Evolutionary conservation across 2,888 invertebrate genomes (phyloP), one percentile per base, ranked within the genome.

Genomic region (Neoaliturus tenellus): DNA sequence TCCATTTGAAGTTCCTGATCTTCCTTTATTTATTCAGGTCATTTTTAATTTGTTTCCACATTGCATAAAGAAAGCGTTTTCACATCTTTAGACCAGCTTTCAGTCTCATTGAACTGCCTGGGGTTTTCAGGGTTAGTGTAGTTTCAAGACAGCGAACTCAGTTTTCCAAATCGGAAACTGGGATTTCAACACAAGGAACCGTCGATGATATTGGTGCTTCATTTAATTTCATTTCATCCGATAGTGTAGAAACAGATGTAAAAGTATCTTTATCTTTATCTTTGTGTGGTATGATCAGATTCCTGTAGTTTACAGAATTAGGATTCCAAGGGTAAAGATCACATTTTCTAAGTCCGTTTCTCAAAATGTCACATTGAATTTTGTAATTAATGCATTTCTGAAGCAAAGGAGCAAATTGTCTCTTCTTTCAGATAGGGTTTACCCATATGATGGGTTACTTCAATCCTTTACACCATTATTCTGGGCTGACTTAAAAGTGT

Each of bases 261-360:
- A 62, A 25, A 31, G 62, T 62, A 8, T 25, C 4, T 4, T 62
- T 6, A 31, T 62, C 5, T 6, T 62, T 25, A n/a, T 48, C 23
- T n/a, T 44, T 3, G 23, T 31, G 23, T 48, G 31, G n/a, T n/a
- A 48, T 78, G 25, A 44, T 31, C 41, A 39, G 75, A 20, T 75
- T 75, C n/a, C 44, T 23, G 48, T 75, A 48, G n/a, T 82, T 58
- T 41, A 82, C 73, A 14, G 81, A 51, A 39, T 82, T 14, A 20
- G 84, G 78, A 78, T 86, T 78, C 86, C 87, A 87, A 23, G 86
- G 86, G 41, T 75, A 82, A 20, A 86, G 83, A 23, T 86, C 86
- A 82, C 84, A 86, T 78, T 83, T 83, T 62, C 81, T 71, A 67
- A 87, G 86, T 23, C 87, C 85, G 75, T 83, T 86, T 41, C 62